These are phyloP conservation scores for Sisyra terminalis DNA, from an alignment of 2,888 invertebrate species.

Conservation along the genomic window DNA sequence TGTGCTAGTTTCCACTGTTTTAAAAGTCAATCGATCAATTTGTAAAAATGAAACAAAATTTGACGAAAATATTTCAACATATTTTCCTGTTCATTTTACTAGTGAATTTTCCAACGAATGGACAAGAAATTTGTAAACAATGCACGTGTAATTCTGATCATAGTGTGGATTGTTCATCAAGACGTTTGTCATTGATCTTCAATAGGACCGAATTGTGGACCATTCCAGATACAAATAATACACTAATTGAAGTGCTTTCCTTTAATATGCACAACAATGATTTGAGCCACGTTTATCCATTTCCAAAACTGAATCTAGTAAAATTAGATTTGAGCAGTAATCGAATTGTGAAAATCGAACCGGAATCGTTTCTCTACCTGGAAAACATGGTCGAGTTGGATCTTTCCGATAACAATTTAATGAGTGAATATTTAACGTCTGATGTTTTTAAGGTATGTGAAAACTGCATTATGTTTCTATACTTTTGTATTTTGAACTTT, in stretches of 20 bases:
- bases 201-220: constrained; percentile 5
- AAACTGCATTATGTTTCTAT: constrained; percentile 12
- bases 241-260: neutral
- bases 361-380: constrained; percentile 44
- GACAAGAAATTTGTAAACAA: constrained; percentile 6
- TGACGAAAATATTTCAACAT: neutral
- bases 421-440: constrained; percentile 37
- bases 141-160: constrained; percentile 3
- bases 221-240: neutral
- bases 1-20: neutral
- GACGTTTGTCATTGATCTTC: constrained; percentile 1
- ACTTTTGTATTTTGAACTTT: too few relatives aligned
- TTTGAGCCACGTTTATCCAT: constrained; percentile 29
- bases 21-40: neutral
- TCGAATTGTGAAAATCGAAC: constrained; percentile 41
- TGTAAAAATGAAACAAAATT: neutral
- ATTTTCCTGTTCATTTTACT: neutral
- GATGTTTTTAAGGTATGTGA: constrained; percentile 47
- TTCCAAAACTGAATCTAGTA: constrained; percentile 34
- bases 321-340: constrained; percentile 45
- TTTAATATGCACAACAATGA: constrained; percentile 29
- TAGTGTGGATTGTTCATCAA: constrained; percentile 1
- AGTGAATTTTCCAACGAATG: neutral
- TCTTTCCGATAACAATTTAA: constrained; percentile 51
- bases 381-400: constrained; percentile 44